Evolutionary conservation across 2,113 vertebrate species (phyloP).

Genomic region (Cephalopholis sonnerati): DNA sequence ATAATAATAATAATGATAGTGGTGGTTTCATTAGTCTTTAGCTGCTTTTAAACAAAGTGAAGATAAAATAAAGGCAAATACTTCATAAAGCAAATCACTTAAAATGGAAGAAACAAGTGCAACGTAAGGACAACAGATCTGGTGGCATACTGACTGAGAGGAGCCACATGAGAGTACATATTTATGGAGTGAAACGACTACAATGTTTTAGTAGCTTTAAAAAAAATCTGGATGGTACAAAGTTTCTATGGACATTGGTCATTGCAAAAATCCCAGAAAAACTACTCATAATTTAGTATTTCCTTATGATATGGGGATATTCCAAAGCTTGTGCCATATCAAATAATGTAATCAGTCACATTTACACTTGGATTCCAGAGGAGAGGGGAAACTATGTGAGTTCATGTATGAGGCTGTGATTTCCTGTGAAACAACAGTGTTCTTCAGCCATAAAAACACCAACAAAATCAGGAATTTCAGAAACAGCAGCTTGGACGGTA

Average conservation of each 20-base stretch:
- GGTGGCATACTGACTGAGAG: slow-evolving; percentile 22
- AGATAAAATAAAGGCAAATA: slow-evolving; percentile 22
- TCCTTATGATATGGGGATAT: slow-evolving; percentile 20
- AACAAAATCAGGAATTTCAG: slow-evolving; percentile 16
- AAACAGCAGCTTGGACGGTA: slow-evolving; percentile 38
- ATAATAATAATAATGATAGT: no score
- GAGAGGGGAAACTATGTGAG: slow-evolving; percentile 6
- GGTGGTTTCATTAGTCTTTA: slow-evolving; percentile 29
- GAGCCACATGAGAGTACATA: background rate
- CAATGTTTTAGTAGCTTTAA: slow-evolving; percentile 22
- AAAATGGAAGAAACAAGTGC: background rate
- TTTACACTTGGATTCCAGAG: slow-evolving; percentile 16
- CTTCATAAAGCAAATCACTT: slow-evolving; percentile 1
- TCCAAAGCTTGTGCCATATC: slow-evolving; percentile 29
- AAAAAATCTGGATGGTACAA: slow-evolving; percentile 33
- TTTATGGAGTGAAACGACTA: slow-evolving; percentile 34
- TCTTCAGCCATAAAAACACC: slow-evolving; percentile 4
- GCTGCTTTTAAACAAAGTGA: slow-evolving; percentile 13
- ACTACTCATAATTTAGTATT: slow-evolving; percentile 1
- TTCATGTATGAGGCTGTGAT: background rate
- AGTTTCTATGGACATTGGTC: background rate
- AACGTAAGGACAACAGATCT: background rate
- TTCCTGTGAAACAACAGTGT: slow-evolving; percentile 28
- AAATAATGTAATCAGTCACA: slow-evolving; percentile 20
- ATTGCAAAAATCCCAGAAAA: slow-evolving; percentile 21